Evolutionary conservation across 2,113 vertebrate species (phyloP).

Genomic region (Heliornis fulica): DNA sequence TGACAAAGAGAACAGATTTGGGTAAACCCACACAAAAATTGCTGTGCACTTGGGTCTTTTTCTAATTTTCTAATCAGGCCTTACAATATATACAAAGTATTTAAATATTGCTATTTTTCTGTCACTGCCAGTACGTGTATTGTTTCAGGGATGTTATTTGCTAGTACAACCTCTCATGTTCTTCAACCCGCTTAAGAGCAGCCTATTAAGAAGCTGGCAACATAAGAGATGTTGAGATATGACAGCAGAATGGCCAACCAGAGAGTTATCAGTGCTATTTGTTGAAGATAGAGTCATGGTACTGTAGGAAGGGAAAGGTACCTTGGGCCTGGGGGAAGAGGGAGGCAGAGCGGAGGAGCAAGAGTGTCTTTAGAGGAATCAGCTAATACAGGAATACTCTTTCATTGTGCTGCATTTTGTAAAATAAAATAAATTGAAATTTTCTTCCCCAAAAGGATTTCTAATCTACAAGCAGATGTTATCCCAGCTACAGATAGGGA

Average conservation of each 20-base stretch:
- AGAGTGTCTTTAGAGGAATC: not conserved
- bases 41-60: not conserved
- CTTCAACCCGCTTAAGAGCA: not conserved
- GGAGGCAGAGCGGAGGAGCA: not conserved
- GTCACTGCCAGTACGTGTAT: not conserved
- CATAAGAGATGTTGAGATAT: not conserved
- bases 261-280: not conserved
- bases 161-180: not conserved
- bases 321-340: not conserved
- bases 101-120: not conserved
- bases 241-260: not conserved
- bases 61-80: not conserved
- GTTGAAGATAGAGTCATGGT: not conserved
- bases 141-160: not conserved
- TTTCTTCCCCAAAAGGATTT: not conserved
- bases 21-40: not conserved
- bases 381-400: not conserved
- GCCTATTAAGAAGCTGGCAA: not conserved
- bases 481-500: not conserved
- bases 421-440: accelerated
- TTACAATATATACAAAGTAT: not conserved
- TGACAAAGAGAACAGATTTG: not conserved
- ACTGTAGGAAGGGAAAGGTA: not conserved
- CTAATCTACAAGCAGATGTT: not conserved
- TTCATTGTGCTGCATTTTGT: not conserved